A percentile compares a stretch with the other conserved stretches of the same genome.
Evolutionary conservation across 2,113 vertebrate genomes (phyloP).

Genomic region (Apteryx owenii): DNA sequence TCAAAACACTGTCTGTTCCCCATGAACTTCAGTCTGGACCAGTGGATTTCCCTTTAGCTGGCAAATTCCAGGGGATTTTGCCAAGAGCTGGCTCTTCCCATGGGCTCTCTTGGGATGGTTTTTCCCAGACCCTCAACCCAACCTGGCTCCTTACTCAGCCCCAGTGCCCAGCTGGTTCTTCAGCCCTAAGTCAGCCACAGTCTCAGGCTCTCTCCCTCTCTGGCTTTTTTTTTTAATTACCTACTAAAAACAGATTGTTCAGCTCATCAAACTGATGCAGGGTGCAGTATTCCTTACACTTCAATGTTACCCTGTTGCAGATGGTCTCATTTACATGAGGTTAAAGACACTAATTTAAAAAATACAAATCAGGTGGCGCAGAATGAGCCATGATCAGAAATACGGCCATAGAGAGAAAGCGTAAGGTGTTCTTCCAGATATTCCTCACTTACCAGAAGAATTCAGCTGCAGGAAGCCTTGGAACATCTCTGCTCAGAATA

Average conservation of each 20-base stretch:
- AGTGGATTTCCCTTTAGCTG: not conserved
- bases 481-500: not conserved
- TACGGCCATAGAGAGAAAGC: not conserved
- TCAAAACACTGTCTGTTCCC: not conserved
- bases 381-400: not conserved
- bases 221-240: not conserved
- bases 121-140: not conserved
- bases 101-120: not conserved
- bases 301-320: not conserved
- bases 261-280: not conserved
- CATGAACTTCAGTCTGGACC: not conserved
- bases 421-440: not conserved
- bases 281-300: not conserved
- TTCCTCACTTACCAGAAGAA: not conserved
- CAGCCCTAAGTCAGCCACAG: not conserved
- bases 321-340: not conserved
- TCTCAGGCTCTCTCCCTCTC: not conserved
- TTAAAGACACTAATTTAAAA: constrained; percentile 12
- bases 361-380: not conserved
- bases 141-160: not conserved
- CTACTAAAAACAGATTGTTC: not conserved
- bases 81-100: not conserved
- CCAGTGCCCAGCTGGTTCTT: not conserved
- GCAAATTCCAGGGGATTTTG: not conserved
- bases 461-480: not conserved